Evolutionary conservation across 2,113 vertebrate genomes (phyloP).

Genomic region (Hiodon alosoides): DNA sequence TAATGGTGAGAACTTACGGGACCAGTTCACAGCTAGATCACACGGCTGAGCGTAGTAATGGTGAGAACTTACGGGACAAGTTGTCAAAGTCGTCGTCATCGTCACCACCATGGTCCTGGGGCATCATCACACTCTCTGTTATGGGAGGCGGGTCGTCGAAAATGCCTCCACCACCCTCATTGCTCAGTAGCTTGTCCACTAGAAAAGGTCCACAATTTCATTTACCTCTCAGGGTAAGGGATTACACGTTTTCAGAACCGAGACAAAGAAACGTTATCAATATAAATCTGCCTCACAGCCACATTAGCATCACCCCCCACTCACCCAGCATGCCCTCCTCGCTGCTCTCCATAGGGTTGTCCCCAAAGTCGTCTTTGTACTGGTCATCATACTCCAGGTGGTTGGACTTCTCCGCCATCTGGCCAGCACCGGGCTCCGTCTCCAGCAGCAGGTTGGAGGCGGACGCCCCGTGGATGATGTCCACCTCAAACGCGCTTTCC

Average conservation of each 20-base stretch:
- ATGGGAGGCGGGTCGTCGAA: constrained; percentile 92
- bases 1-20: too few relatives aligned
- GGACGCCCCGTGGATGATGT: constrained; percentile 83
- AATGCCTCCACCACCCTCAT: constrained; percentile 86
- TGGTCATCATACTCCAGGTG: constrained; percentile 81
- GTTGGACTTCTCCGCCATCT: constrained; percentile 86
- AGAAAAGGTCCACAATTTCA: too few relatives aligned
- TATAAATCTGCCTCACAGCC: too few relatives aligned
- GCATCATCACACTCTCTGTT: constrained; percentile 86
- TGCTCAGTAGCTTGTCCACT: constrained; percentile 96
- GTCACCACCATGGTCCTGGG: constrained; percentile 75
- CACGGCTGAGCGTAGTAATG: not conserved
- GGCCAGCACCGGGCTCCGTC: constrained; percentile 84
- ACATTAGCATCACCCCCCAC: too few relatives aligned
- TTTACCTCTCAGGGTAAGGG: too few relatives aligned
- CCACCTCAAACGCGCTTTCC: constrained; percentile 87
- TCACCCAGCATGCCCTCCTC: constrained; percentile 92
- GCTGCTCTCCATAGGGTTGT: constrained; percentile 72
- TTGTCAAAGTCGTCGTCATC: constrained; percentile 94
- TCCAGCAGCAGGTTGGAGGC: constrained; percentile 86
- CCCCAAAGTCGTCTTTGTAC: constrained; percentile 73
- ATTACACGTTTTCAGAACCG: constrained; percentile 3
- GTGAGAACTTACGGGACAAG: constrained; percentile 78
- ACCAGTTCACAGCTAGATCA: too few relatives aligned
- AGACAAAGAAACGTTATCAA: not conserved